Base-by-base conservation (phyloP, 2,888 invertebrate species). In the Pharmacophagus antenor region DNA sequence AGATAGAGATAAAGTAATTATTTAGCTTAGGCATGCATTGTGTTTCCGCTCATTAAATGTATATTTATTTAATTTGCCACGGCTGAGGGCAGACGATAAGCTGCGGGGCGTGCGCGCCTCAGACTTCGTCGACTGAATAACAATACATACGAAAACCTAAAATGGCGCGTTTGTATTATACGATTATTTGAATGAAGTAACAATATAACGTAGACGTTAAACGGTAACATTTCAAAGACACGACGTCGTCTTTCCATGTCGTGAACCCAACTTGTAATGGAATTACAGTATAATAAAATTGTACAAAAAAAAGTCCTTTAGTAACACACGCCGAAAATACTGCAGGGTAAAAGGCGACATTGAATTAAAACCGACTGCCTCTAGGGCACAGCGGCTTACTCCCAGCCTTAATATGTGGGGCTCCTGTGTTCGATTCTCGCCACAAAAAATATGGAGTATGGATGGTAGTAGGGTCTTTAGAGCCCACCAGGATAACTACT, bases 31-130 rank as follows among this genome's bases (percentile, higher is more conserved):
- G 85, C 85, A 84, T 86, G 85, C 88, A 84, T 85, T 86, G 85
- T 88, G 84, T 88, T 88, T 87, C 82, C 85, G 83, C 88, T 90
- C 89, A 90, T 90, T 89, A 89, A 84, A 79, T 85, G 87, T 87
- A 85, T 88, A 88, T 89, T 89, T 89, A 89, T 89, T 89, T 89
- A 88, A 90, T 90, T 89, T 88, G 88, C 88, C 86, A 82, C 82
- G 87, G 82, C 88, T 89, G 89, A 82, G 83, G 79, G 77, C 75
- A 72, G 79, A 77, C 87, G 89, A 90, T 90, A 90, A 89, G 90
- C 88, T 80, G 74, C 68, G 82, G 77, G 77, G 88, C 87, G 88
- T 85, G 88, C 82, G 83, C 85, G 82, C 72, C 78, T 74, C 73
- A 75, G 80, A 77, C 84, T 75, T 70, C 85, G 83, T 72, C 77